These are phyloP conservation scores for Sarcophaga rosellei DNA, from an alignment of 2,888 invertebrate genomes.

Conservation along the genomic window DNA sequence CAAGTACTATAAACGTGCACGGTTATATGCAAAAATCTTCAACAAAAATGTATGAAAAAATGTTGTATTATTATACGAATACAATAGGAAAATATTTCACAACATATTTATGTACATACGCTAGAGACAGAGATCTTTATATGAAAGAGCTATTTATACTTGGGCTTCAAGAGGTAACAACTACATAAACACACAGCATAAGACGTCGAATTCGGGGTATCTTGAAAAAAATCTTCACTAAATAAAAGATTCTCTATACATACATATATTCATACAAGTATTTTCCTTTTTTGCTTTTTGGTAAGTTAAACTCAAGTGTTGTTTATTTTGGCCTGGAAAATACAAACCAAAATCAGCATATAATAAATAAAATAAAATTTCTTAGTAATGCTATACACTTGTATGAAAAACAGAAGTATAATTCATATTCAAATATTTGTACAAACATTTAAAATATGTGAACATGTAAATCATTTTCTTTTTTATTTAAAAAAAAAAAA, in stretches of 20 bases:
- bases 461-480: background rate
- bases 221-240: background rate
- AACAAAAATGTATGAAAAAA: background rate
- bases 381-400: background rate
- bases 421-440: constrained; percentile 42
- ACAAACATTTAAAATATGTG: constrained; percentile 36
- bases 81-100: constrained; percentile 50
- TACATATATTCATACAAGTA: background rate
- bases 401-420: background rate
- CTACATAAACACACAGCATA: background rate
- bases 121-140: background rate
- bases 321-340: constrained; percentile 29
- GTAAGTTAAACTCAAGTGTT: background rate
- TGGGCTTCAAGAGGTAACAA: background rate
- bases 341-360: background rate
- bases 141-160: background rate
- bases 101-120: background rate
- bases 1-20: background rate
- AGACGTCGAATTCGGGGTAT: background rate
- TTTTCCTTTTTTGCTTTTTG: background rate
- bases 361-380: background rate
- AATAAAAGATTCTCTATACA: background rate
- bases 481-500: background rate
- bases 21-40: background rate
- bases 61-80: constrained; percentile 18